Conservation (phyloP, 2,888 invertebrate species). For the Dysmachus trigonus region DNA sequence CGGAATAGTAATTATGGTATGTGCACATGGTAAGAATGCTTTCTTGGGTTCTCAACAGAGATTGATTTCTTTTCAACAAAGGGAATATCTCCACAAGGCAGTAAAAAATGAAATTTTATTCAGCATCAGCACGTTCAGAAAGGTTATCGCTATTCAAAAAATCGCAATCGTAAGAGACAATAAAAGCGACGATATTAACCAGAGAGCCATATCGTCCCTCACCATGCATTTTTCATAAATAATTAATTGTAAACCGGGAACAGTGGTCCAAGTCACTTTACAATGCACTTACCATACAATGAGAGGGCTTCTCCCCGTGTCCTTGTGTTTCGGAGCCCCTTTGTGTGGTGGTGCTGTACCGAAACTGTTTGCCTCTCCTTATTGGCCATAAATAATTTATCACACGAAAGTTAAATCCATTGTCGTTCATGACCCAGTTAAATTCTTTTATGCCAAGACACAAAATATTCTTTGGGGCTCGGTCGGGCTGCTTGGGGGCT, state of each 20-base stretch:
- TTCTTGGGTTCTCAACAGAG: neutral
- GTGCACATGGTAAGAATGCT: neutral
- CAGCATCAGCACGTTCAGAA: neutral
- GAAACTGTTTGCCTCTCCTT: conserved; percentile 11
- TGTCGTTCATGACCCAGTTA: conserved; percentile 29
- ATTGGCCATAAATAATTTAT: conserved; percentile 37
- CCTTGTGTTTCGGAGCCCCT: neutral
- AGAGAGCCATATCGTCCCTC: conserved; percentile 2
- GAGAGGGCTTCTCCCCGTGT: neutral
- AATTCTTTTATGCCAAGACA: conserved; percentile 32
- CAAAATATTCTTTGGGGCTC: conserved; percentile 19
- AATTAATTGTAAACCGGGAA: conserved; percentile 9
- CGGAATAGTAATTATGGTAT: too few species aligned
- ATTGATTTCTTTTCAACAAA: neutral
- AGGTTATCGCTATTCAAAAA: neutral
- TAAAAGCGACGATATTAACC: neutral
- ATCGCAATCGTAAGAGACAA: neutral
- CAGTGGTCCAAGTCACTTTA: neutral
- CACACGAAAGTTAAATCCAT: conserved; percentile 33
- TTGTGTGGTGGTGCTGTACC: neutral
- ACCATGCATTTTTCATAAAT: conserved; percentile 22
- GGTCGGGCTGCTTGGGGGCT: neutral
- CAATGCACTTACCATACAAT: conserved; percentile 21
- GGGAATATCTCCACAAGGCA: neutral
- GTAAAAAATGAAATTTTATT: neutral